These are phyloP conservation scores for Nicator chloris DNA, from an alignment of 2,113 vertebrate genomes.

Conservation along the genomic window DNA sequence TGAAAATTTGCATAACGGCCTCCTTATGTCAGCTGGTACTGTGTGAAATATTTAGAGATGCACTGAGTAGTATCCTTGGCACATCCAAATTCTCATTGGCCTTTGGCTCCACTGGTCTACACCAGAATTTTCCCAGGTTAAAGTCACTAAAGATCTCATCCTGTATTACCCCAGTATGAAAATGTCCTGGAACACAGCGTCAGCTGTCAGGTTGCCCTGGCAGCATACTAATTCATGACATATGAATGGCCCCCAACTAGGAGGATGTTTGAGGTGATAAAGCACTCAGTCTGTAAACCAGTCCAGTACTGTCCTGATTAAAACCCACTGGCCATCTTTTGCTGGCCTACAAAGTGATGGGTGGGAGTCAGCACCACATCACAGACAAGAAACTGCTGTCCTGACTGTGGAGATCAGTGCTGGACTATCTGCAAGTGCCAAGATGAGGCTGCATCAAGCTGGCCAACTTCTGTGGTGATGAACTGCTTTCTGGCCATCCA, in stretches of 20 bases:
- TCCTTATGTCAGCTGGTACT: slow-evolving; percentile 20
- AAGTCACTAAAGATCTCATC: not conserved
- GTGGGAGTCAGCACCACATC: not conserved
- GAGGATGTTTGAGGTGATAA: not conserved
- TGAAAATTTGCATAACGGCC: not conserved
- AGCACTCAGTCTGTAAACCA: not conserved
- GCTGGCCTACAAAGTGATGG: not conserved
- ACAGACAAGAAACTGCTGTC: not conserved
- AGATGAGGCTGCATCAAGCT: not conserved
- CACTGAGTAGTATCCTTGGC: not conserved
- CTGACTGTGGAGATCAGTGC: not conserved
- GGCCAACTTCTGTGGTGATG: not conserved
- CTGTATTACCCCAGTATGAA: not conserved
- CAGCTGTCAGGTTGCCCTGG: not conserved
- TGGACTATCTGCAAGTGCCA: not conserved
- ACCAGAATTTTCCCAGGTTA: not conserved
- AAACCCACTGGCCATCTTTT: not conserved
- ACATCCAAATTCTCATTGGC: not conserved
- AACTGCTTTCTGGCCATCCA: not conserved
- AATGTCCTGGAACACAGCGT: not conserved
- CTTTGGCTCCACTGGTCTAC: not conserved
- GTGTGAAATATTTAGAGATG: slow-evolving; percentile 5
- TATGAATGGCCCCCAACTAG: not conserved
- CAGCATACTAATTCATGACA: not conserved
- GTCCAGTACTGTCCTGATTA: not conserved